Evolutionary conservation across 1,140 invertebrate species (phyloP).

Genomic region (Battus philenor): DNA sequence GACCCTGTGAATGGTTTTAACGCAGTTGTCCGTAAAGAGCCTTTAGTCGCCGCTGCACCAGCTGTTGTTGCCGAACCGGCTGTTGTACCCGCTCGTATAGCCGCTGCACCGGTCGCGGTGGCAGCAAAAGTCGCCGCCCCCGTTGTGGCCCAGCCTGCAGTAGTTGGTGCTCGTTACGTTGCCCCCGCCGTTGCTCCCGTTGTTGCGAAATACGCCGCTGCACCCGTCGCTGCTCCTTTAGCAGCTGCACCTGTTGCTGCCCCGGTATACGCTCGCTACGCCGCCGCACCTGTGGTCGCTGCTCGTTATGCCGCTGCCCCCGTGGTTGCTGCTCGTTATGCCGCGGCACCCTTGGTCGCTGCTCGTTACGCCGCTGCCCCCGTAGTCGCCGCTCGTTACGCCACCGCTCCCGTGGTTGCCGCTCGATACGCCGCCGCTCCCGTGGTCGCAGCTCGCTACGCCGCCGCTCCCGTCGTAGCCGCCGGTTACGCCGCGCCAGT

Average conservation of each 20-base stretch:
- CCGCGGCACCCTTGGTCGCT: slow-evolving; percentile 22
- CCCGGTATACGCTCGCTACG: slow-evolving; percentile 26
- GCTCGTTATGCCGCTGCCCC: slow-evolving; percentile 31
- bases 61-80: slow-evolving; percentile 51
- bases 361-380: slow-evolving; percentile 28
- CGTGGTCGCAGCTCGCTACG: slow-evolving; percentile 15
- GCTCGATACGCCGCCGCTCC: slow-evolving; percentile 18
- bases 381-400: slow-evolving; percentile 21
- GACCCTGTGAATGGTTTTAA: slow-evolving; percentile 79
- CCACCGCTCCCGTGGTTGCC: slow-evolving; percentile 18
- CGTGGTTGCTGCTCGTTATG: slow-evolving; percentile 26
- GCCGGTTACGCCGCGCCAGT: slow-evolving; percentile 18
- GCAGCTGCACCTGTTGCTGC: slow-evolving; percentile 20
- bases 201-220: slow-evolving; percentile 26
- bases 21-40: slow-evolving; percentile 75
- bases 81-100: slow-evolving; percentile 31
- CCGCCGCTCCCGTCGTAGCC: slow-evolving; percentile 20
- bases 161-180: slow-evolving; percentile 27
- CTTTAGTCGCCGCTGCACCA: slow-evolving; percentile 50
- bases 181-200: slow-evolving; percentile 28
- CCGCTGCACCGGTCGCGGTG: slow-evolving; percentile 23
- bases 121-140: slow-evolving; percentile 17
- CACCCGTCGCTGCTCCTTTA: slow-evolving; percentile 18
- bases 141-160: slow-evolving; percentile 21
- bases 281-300: no score